These are phyloP conservation scores for Phalera bucephala DNA, from an alignment of 2,888 invertebrate species.

Conservation along the genomic window DNA sequence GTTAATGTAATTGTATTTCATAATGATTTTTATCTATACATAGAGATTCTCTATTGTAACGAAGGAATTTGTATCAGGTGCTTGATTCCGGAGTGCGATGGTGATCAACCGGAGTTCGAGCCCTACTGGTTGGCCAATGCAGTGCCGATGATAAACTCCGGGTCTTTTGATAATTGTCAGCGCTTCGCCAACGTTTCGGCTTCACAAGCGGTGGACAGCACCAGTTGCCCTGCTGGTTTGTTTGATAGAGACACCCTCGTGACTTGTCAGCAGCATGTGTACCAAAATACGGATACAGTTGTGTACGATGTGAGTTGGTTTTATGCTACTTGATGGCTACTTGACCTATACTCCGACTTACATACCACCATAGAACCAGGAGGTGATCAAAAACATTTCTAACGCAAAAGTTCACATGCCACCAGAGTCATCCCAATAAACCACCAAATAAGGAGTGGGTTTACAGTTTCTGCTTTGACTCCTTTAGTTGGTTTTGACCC, in stretches of 20 bases:
- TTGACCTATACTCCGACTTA: too few relatives aligned
- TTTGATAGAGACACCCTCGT: slow-evolving; percentile 42
- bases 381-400: too few relatives aligned
- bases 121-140: slow-evolving; percentile 34
- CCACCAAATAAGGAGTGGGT: too few relatives aligned
- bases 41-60: too few relatives aligned
- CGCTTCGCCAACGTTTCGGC: slow-evolving; percentile 49
- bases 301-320: slow-evolving; percentile 71
- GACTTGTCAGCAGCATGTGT: slow-evolving; percentile 53
- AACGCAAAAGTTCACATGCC: too few relatives aligned
- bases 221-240: slow-evolving; percentile 49
- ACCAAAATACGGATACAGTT: slow-evolving; percentile 56
- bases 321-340: too few relatives aligned
- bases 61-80: slow-evolving; percentile 11
- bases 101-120: slow-evolving; percentile 42
- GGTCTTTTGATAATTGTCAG: slow-evolving; percentile 66
- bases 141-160: slow-evolving; percentile 23
- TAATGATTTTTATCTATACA: too few relatives aligned
- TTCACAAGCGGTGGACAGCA: slow-evolving; percentile 4
- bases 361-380: too few relatives aligned
- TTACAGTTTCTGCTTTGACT: too few relatives aligned
- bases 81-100: slow-evolving; percentile 43
- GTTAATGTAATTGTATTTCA: too few relatives aligned
- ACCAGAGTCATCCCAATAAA: too few relatives aligned
- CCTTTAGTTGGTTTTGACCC: too few relatives aligned